These are phyloP conservation scores for Chromis chromis DNA, from an alignment of 2,797 vertebrate genomes.

Conservation along the genomic window DNA sequence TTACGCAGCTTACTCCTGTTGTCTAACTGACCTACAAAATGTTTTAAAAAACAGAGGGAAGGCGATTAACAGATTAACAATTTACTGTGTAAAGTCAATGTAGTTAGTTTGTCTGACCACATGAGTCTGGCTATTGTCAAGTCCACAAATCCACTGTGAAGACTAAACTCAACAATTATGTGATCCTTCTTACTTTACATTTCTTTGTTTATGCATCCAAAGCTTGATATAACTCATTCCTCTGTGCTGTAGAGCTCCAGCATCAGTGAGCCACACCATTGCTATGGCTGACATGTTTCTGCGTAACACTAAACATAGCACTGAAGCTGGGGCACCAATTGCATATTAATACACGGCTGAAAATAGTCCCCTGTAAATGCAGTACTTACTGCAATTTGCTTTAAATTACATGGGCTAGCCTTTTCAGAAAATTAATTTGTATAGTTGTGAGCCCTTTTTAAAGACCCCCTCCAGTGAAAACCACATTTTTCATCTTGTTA, in stretches of 20 bases:
- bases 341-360: slow-evolving; percentile 1
- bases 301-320: neutral
- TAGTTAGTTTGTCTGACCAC: neutral
- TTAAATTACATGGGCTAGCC: neutral
- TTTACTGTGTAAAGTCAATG: neutral
- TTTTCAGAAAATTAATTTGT: neutral
- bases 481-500: no score
- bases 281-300: slow-evolving; percentile 7
- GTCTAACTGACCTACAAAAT: slow-evolving; percentile 91
- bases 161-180: neutral
- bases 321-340: neutral
- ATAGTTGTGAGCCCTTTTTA: no score
- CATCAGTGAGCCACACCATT: neutral
- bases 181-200: neutral
- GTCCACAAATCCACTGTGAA: slow-evolving; percentile 8
- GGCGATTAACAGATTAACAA: neutral
- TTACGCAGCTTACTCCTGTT: slow-evolving; percentile 95
- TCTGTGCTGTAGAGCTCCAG: slow-evolving; percentile 1
- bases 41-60: neutral
- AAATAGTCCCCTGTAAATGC: slow-evolving; percentile 8
- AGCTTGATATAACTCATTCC: slow-evolving; percentile 1
- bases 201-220: neutral
- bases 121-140: neutral
- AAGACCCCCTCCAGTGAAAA: neutral
- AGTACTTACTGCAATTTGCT: neutral